Base-by-base conservation (phyloP, 2,113 vertebrate genomes). In the Geococcyx californianus region DNA sequence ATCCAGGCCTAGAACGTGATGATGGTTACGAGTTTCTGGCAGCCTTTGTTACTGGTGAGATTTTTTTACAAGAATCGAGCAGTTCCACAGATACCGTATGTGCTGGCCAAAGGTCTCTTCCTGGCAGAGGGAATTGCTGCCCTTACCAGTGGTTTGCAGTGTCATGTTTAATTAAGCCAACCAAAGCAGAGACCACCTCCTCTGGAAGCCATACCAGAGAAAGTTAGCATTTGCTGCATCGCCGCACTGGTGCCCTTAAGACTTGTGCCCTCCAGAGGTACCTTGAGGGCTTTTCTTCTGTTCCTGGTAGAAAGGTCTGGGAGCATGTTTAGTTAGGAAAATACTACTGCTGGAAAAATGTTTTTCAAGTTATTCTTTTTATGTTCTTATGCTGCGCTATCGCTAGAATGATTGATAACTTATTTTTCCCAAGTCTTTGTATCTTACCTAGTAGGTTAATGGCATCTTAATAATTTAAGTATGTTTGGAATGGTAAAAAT, bases 401-500 rank as follows among this genome's bases (percentile, higher is more conserved):
- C 31, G 29, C 33, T 26, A 16, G 49, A 80, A 76, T 58, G 52
- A 49, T 40, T 21, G 56, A 36, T 80, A 49, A 13, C 20, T 79
- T 86, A 10, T 14, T 91, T 92, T 85, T 60, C 24, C 9, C 42
- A 36, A 38, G 31, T 63, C 54, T 70, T 70, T 82, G 44, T 54
- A 36, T 51, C 59, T 77, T 84, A 18, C 25, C 84, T 78, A 47
- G 36, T 60, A 29, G 33, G n/a, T 16, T 85, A 91, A 76, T 73
- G n/a, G 13, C 20, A 79, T 62, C 9, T 60, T 66, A 38, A 9
- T 25, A 19, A 68, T 88, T 79, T 56, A 45, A 49, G 13, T 74
- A 45, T 51, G 34, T 81, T 72, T 64, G 78, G 76, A 81, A 89
- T 44, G 34, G 76, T 74, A 54, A 89, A 77, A 72, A 78, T 72